Base-by-base conservation (phyloP, 1,140 invertebrate genomes). In the Drosophila ohnishii region DNA sequence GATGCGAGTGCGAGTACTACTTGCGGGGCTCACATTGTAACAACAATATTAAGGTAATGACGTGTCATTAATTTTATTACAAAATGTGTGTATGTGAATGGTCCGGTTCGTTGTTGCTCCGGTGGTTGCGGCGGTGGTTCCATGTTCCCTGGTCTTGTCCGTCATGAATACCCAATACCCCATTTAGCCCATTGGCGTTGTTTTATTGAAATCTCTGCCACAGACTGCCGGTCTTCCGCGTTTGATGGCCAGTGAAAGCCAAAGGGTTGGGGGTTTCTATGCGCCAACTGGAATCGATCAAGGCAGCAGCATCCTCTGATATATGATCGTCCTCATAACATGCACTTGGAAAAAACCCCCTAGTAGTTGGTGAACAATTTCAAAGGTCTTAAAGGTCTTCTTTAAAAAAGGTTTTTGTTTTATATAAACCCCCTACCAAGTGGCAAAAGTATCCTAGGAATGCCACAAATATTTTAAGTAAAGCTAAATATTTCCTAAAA, bases 61-160 rank as follows among this genome's bases (percentile, higher is more conserved):
- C 77, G 83, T 91, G 80, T 90, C 90, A 91, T 91, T 91, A 91
- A 91, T 91, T 91, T 91, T 90, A 91, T 91, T 91, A 90, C 76
- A 90, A 88, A 88, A 84, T 81, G 72, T 80, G 74, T 80, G 74
- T 75, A 78, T 84, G 70, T 90, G 78, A 58, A 78, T 73, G 59
- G 37, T 53, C 22, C 39, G 61, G 42, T 16, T n/a, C 34, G 51
- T 9, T 25, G 57, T 35, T 19, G 57, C 19, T 34, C 7, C 45
- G 47, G 51, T 40, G 55, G 70, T 44, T 44, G 40, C 40, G 32
- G 25, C 32, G 34, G 14, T 25, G 35, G 47, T 59, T 56, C 9
- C 48, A 47, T 58, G 22, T 5, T 16, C 34, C 47, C 60, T 35
- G 51, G 42, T 48, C 44, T 35, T 40, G 42, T 40, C 44, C 50